Evolutionary conservation across 2,888 invertebrate genomes (phyloP).

Genomic region (Embidobia sp.): DNA sequence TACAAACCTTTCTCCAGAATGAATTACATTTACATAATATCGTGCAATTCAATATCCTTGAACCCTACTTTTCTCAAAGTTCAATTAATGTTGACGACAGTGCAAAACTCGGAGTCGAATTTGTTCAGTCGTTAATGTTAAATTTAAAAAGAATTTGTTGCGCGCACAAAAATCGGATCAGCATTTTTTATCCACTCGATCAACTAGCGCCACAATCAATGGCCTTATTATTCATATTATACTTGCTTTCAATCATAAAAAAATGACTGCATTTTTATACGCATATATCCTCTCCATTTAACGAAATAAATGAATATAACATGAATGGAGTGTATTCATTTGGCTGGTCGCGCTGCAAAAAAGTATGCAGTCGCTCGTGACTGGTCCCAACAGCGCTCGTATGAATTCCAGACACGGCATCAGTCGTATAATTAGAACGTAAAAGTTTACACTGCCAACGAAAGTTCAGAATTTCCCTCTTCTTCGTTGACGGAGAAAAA

Average conservation of each 20-base stretch:
- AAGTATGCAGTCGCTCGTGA: slow-evolving; percentile 71
- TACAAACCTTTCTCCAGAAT: too few species aligned
- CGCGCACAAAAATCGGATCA: background rate
- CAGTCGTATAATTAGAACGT: slow-evolving; percentile 77
- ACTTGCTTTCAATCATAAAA: slow-evolving; percentile 36
- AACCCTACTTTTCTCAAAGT: too few species aligned
- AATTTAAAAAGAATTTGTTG: background rate
- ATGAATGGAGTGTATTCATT: slow-evolving; percentile 67
- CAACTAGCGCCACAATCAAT: slow-evolving; percentile 26
- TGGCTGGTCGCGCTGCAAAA: slow-evolving; percentile 71
- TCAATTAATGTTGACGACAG: too few species aligned
- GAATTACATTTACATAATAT: too few species aligned
- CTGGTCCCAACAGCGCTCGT: slow-evolving; percentile 71
- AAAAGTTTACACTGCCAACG: slow-evolving; percentile 74
- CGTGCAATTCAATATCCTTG: too few species aligned
- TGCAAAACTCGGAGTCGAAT: too few species aligned
- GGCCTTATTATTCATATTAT: slow-evolving; percentile 34
- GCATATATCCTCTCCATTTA: slow-evolving; percentile 50
- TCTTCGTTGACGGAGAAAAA: slow-evolving; percentile 16
- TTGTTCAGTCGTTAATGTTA: too few species aligned
- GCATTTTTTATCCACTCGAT: background rate
- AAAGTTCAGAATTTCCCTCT: slow-evolving; percentile 22
- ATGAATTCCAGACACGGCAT: slow-evolving; percentile 76
- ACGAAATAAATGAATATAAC: slow-evolving; percentile 60
- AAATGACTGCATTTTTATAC: slow-evolving; percentile 34